Evolutionary conservation across 2,888 invertebrate genomes (phyloP), one percentile per base, ranked within the genome.

Genomic region (Drosophila mimica): DNA sequence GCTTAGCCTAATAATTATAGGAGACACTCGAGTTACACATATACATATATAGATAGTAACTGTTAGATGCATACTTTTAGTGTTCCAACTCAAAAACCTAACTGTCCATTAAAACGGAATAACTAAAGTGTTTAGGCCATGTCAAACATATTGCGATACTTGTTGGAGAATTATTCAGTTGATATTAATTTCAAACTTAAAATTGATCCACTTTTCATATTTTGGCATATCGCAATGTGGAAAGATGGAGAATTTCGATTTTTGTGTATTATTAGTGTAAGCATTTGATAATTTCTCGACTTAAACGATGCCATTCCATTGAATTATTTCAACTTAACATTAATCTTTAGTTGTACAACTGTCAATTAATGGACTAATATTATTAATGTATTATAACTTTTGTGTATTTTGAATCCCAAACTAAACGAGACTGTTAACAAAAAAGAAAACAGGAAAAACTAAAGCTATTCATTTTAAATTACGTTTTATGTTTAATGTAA

Each of bases 301-400:
- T 70, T 79, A 86, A 86, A 76, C 91, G 88, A 87, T 86, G 88
- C 89, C 86, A 86, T 86, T 86, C 91, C 86, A 86, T 60, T 65
- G 28, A 65, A 54, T 46, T 15, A 71, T 63, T 61, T 68, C 81
- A 58, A 52, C 70, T 81, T 62, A 56, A 60, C 15, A 63, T 57
- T 59, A 58, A 63, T 25, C 34, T 56, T 58, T 49, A 59, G 38
- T 52, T 58, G 30, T 59, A 62, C 31, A 33, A 74, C 68, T 71
- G 90, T 85, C 90, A 90, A 86, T 88, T 88, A 88, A 56, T 30
- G 38, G 46, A 43, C 36, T 48, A 62, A 69, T 51, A 36, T 66
- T 25, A 52, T 48, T 65, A 17, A 53, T 49, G 49, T 30, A 43
- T 56, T 58, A 49, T 62, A 31, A 25, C 8, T 56, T 63, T 85